Evolutionary conservation across 2,113 vertebrate species (phyloP).

Genomic region (Lynx canadensis): DNA sequence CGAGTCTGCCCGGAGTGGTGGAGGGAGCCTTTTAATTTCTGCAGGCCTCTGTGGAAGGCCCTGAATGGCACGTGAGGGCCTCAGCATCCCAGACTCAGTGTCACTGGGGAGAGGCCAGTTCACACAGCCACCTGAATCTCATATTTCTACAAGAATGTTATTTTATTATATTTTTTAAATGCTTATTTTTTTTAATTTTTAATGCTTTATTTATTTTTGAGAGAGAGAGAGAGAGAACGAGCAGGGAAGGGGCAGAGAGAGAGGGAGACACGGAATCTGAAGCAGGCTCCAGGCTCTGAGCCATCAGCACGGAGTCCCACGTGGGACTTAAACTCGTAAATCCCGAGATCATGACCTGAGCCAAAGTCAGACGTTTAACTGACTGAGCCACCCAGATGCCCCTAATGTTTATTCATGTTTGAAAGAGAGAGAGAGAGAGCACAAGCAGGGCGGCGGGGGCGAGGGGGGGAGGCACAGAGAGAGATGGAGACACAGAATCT

Average conservation of each 20-base stretch:
- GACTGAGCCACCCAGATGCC: neutral
- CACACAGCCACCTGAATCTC: neutral
- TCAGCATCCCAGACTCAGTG: neutral
- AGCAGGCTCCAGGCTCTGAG: neutral
- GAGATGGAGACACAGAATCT: too few species aligned
- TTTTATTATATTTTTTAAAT: neutral
- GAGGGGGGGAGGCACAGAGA: too few species aligned
- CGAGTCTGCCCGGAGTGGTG: fast-evolving
- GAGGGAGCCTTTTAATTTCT: neutral
- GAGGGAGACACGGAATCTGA: neutral
- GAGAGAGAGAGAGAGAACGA: neutral
- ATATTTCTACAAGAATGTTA: neutral
- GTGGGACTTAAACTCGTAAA: neutral
- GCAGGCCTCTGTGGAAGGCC: neutral
- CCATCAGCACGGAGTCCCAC: neutral
- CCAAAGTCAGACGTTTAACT: neutral
- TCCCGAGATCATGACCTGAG: neutral
- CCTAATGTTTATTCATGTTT: too few species aligned
- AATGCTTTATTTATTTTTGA: neutral
- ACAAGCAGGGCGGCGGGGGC: too few species aligned
- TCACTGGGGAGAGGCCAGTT: neutral
- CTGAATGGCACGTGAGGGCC: fast-evolving
- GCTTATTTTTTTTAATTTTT: neutral
- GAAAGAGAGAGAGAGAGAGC: too few species aligned
- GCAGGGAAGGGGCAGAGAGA: neutral